Evolutionary conservation across 2,797 vertebrate species (phyloP), one percentile per base, ranked within the genome.

Genomic region (Syngnathus acus): DNA sequence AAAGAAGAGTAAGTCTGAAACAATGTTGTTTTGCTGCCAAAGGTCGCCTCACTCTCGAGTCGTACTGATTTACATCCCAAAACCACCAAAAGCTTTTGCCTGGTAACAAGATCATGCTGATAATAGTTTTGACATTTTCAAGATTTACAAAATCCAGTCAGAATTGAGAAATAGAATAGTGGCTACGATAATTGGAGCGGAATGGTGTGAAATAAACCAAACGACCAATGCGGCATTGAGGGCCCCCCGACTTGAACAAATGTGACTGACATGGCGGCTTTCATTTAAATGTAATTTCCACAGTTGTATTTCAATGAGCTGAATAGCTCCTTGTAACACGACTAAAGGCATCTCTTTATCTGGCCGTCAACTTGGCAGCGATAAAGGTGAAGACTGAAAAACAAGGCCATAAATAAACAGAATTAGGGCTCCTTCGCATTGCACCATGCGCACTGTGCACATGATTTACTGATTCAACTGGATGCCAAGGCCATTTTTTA

Each of bases 331-430:
- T 85, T 87, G 83, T 88, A 45, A 4, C 4, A 45, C 5, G 39
- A 70, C 71, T 71, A 37, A 86, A 82, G 76, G 68, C 75, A 72
- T 69, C 50, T 73, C 83, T 89, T 86, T 82, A 73, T 83, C 78
- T 79, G 69, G 79, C 81, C 69, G 71, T 79, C 78, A 69, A n/a
- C 75, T 75, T 68, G 73, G 74, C 72, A 66, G 77, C 42, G 75
- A 77, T 80, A 73, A 75, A 72, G 78, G 76, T 75, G 73, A 85
- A 79, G 13, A 1, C 66, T 73, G 69, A 53, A 85, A 85, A 87
- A 86, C 87, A 84, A 78, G 84, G 73, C 82, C 64, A 66, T 84
- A 84, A 87, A 85, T 21, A 79, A 72, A 76, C 68, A 42, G 71
- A 9, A 71, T 77, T 65, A 39, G 37, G 39, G 8, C 38, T 5